Evolutionary conservation across 2,113 vertebrate genomes (phyloP).

Genomic region (Ceyx melanurus): DNA sequence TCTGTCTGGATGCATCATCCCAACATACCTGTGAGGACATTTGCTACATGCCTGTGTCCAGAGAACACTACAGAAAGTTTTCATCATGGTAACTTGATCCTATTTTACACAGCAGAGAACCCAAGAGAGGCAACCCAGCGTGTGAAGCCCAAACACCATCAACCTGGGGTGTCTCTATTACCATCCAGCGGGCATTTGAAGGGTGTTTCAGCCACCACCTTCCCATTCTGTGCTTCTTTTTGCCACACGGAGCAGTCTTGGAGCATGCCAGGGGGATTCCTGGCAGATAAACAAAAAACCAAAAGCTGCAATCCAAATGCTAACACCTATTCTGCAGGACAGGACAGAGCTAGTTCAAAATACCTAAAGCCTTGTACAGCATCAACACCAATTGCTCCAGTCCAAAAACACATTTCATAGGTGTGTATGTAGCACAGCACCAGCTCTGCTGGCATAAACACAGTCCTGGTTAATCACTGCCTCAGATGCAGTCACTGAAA

Average conservation of each 20-base stretch:
- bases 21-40: not conserved
- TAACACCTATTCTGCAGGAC: not conserved
- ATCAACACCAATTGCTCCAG: not conserved
- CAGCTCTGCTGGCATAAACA: not conserved
- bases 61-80: not conserved
- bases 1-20: not conserved
- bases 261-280: not conserved
- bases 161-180: accelerated
- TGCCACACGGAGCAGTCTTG: not conserved
- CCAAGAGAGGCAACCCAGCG: not conserved
- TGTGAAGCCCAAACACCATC: not conserved
- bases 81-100: not conserved
- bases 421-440: not conserved
- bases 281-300: not conserved
- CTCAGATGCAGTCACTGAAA: not conserved
- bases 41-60: not conserved
- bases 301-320: not conserved
- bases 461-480: not conserved
- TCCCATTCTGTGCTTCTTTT: not conserved
- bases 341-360: not conserved
- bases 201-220: not conserved
- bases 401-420: not conserved
- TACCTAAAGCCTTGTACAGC: not conserved
- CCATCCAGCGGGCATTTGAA: not conserved
- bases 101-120: not conserved